Percentiles rank a stretch among this genome's conserved stretches.
Evolutionary conservation across 2,113 vertebrate genomes (phyloP).

Genomic region (Rhineura floridana): DNA sequence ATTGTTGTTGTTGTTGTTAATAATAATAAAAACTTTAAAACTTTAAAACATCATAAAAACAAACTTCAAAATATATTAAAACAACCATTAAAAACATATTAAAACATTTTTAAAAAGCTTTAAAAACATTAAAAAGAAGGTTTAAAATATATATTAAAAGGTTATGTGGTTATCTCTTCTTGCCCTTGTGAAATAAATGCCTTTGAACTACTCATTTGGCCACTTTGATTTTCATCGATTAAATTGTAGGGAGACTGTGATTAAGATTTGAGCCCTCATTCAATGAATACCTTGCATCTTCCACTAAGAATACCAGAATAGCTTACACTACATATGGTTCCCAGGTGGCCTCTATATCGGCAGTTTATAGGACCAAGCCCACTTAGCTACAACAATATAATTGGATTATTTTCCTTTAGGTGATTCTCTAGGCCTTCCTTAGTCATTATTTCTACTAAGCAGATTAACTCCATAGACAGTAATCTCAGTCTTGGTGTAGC

Average conservation of each 20-base stretch:
- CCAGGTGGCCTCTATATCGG: neutral
- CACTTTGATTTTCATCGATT: constrained; percentile 10
- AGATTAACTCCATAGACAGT: constrained; percentile 43
- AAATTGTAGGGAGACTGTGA: constrained; percentile 25
- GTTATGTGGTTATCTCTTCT: constrained; percentile 53
- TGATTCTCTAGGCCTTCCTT: constrained; percentile 7
- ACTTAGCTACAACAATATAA: neutral
- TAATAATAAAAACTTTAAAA: too few relatives aligned
- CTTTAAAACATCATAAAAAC: too few relatives aligned
- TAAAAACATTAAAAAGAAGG: too few relatives aligned
- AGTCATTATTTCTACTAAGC: constrained; percentile 45
- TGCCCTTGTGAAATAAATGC: constrained; percentile 52
- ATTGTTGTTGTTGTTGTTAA: too few relatives aligned
- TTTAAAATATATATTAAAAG: too few relatives aligned
- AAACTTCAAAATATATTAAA: too few relatives aligned
- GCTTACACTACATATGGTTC: neutral
- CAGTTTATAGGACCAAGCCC: neutral
- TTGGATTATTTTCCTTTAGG: neutral
- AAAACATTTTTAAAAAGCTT: too few relatives aligned
- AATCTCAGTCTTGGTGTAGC: constrained; percentile 17
- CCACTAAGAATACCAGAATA: neutral
- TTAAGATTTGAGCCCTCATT: neutral
- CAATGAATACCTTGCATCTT: neutral
- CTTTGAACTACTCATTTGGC: constrained; percentile 51
- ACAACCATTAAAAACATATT: too few relatives aligned